Evolutionary conservation across 2,888 invertebrate species (phyloP).

Genomic region (Trichopoda pennipes): DNA sequence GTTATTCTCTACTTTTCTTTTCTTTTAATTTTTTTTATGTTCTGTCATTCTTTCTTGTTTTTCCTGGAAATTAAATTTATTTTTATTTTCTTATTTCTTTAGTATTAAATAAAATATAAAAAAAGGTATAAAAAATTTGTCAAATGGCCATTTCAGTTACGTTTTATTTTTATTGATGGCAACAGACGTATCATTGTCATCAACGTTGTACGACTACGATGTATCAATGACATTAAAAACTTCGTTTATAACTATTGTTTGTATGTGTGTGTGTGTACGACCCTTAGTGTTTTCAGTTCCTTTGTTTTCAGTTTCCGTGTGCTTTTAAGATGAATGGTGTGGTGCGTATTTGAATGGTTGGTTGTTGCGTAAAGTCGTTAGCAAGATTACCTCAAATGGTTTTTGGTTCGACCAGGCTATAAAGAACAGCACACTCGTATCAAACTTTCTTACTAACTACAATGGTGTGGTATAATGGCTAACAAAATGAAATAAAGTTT

Average conservation of each 20-base stretch:
- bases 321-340: background rate
- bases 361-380: conserved; percentile 48
- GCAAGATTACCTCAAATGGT: conserved; percentile 45
- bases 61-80: conserved; percentile 14
- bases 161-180: conserved; percentile 60
- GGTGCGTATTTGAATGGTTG: too few species aligned
- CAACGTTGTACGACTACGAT: conserved; percentile 11
- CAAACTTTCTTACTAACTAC: background rate
- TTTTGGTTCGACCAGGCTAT: conserved; percentile 22
- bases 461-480: conserved; percentile 39
- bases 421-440: conserved; percentile 3
- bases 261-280: too few species aligned
- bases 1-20: conserved; percentile 21
- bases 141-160: conserved; percentile 46
- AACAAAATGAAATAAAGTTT: conserved; percentile 40
- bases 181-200: conserved; percentile 59
- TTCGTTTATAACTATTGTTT: background rate
- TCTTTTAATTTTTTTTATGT: background rate
- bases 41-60: conserved; percentile 4
- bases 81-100: conserved; percentile 8
- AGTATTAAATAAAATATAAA: background rate
- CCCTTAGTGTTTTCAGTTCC: background rate
- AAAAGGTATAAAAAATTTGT: conserved; percentile 42
- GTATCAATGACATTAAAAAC: conserved; percentile 44
- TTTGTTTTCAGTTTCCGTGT: background rate